A percentile compares a stretch with the other conserved stretches of the same genome.
Evolutionary conservation across 2,888 invertebrate genomes (phyloP).

Genomic region (Linnaemya vulpina): DNA sequence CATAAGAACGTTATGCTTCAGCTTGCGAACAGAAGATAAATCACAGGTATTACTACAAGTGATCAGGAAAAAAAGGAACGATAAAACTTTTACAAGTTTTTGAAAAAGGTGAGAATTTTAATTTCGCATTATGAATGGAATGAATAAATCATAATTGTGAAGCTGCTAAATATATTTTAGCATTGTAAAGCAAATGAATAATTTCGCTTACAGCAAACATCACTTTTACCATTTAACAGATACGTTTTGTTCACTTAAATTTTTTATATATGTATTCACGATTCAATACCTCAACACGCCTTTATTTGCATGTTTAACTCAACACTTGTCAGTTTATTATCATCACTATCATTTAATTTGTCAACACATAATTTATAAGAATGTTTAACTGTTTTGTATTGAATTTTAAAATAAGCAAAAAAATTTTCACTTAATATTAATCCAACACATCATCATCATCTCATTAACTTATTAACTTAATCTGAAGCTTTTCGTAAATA

Average conservation of each 20-base stretch:
- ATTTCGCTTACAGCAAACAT: conserved; percentile 35
- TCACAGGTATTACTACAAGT: conserved; percentile 28
- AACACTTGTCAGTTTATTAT: conserved; percentile 62
- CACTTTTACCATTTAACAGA: conserved; percentile 16
- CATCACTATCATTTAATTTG: conserved; percentile 63
- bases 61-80: neutral
- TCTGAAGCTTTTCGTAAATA: neutral
- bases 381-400: conserved; percentile 25
- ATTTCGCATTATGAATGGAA: neutral
- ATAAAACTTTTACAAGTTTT: conserved; percentile 17
- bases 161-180: conserved; percentile 10
- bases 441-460: conserved; percentile 21
- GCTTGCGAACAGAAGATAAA: neutral
- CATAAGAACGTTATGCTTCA: conserved; percentile 8
- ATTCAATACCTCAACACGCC: conserved; percentile 10
- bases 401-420: neutral
- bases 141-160: conserved; percentile 49
- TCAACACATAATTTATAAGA: conserved; percentile 63
- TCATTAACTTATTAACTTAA: conserved; percentile 45
- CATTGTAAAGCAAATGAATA: conserved; percentile 38
- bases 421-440: conserved; percentile 13
- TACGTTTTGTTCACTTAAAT: conserved; percentile 17
- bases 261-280: neutral
- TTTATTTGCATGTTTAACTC: conserved; percentile 62
- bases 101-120: conserved; percentile 56